phyloP scores from a whole-genome alignment of 1,140 invertebrate genomes.

The Drosophila varians region DNA sequence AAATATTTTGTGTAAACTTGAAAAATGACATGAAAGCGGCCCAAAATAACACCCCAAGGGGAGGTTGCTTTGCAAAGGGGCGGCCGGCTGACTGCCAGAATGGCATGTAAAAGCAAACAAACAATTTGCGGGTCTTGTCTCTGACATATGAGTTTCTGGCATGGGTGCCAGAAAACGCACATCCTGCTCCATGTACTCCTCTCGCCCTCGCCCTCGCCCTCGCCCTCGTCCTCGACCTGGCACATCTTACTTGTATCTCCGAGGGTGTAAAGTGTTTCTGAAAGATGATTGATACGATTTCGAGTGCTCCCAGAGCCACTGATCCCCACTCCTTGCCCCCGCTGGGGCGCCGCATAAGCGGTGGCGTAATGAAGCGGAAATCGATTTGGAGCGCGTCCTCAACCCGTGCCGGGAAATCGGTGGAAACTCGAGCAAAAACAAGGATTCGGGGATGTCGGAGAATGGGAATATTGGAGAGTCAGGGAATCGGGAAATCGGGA shows the following conservation, averaged over 20 bases:
- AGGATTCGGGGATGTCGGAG: too few species aligned
- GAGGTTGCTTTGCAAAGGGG: not conserved
- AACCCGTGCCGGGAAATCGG: conserved; percentile 55
- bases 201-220: too few species aligned
- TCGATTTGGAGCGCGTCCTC: conserved; percentile 69
- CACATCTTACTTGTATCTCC: conserved; percentile 4
- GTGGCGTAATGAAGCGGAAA: conserved; percentile 79
- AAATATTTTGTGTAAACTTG: conserved; percentile 80
- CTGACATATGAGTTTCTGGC: conserved; percentile 57
- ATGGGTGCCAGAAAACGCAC: conserved; percentile 9
- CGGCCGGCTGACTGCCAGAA: not conserved
- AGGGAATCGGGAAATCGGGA: conserved; percentile 28
- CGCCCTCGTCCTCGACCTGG: not conserved
- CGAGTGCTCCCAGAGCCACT: conserved; percentile 21
- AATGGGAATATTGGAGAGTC: conserved; percentile 7
- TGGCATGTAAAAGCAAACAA: conserved; percentile 66
- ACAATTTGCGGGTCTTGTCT: conserved; percentile 63
- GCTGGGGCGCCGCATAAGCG: conserved; percentile 26
- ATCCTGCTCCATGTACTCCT: too few species aligned
- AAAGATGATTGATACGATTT: conserved; percentile 75
- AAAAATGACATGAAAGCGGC: conserved; percentile 73
- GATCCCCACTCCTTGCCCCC: not conserved
- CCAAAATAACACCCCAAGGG: conserved; percentile 31
- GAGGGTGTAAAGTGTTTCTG: conserved; percentile 57
- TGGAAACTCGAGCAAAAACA: conserved; percentile 13